Percentiles rank a stretch among this genome's conserved stretches.
Conservation (phyloP, 2,888 invertebrate species). For the Pammene aurita region DNA sequence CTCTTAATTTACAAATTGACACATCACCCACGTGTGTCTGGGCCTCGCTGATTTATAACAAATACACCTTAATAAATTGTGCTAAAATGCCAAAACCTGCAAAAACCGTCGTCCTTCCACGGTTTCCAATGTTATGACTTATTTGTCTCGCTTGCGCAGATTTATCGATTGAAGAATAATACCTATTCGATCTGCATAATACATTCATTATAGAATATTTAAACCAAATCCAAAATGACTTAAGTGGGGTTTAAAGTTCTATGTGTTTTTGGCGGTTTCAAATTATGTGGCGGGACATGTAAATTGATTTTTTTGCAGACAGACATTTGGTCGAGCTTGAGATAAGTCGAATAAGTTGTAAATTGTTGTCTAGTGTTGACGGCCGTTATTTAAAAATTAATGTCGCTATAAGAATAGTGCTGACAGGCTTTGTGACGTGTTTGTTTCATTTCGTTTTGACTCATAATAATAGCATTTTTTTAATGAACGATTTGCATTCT, state of each 20-base stretch:
- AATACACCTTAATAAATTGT: slow-evolving; percentile 15
- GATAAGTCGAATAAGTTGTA: slow-evolving; percentile 47
- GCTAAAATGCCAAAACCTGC: slow-evolving; percentile 35
- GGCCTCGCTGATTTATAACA: slow-evolving; percentile 16
- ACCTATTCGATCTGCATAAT: slow-evolving; percentile 72
- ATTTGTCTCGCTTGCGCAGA: slow-evolving; percentile 74
- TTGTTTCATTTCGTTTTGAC: not conserved
- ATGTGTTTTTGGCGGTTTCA: not conserved
- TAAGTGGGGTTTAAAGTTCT: not conserved
- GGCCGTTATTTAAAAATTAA: slow-evolving; percentile 26
- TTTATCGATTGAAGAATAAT: slow-evolving; percentile 74
- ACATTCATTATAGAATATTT: slow-evolving; percentile 65
- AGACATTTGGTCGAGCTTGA: slow-evolving; percentile 52
- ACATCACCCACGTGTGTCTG: slow-evolving; percentile 23
- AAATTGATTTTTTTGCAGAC: slow-evolving; percentile 70
- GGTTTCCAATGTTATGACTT: slow-evolving; percentile 79
- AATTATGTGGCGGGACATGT: slow-evolving; percentile 50
- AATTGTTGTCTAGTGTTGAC: slow-evolving; percentile 22
- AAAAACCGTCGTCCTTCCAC: slow-evolving; percentile 66
- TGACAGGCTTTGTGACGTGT: not conserved
- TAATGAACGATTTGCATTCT: not conserved
- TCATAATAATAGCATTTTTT: not conserved
- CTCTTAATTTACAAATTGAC: slow-evolving; percentile 7
- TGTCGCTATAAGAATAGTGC: slow-evolving; percentile 11
- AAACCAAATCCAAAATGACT: not conserved